These are phyloP conservation scores for Drosophila nasuta DNA, from an alignment of 1,140 invertebrate genomes.

Conservation along the genomic window DNA sequence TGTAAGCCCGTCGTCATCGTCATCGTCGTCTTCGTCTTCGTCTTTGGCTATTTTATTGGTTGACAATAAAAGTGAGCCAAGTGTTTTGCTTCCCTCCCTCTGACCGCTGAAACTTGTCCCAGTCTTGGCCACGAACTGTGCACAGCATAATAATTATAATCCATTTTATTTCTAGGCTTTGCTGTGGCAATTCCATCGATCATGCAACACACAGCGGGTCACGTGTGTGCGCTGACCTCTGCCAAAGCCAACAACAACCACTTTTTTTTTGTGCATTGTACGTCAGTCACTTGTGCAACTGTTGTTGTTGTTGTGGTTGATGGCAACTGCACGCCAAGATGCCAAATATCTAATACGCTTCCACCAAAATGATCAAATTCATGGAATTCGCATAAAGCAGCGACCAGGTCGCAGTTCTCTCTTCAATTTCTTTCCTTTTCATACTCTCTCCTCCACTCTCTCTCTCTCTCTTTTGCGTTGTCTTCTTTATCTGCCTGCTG, in stretches of 20 bases:
- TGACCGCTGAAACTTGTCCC: neutral
- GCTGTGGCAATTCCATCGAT: slow-evolving; percentile 74
- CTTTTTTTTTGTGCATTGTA: slow-evolving; percentile 60
- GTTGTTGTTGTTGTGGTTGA: slow-evolving; percentile 30
- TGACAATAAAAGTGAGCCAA: slow-evolving; percentile 79
- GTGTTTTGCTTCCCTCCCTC: neutral
- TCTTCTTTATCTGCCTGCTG: slow-evolving; percentile 23
- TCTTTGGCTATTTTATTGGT: slow-evolving; percentile 74
- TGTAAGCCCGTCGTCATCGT: slow-evolving; percentile 53
- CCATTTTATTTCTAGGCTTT: slow-evolving; percentile 74
- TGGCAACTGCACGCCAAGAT: slow-evolving; percentile 62
- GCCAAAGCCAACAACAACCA: slow-evolving; percentile 35
- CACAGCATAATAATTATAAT: slow-evolving; percentile 80
- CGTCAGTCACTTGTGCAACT: slow-evolving; percentile 60
- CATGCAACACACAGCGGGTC: slow-evolving; percentile 63
- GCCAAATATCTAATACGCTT: slow-evolving; percentile 81
- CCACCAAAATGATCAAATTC: slow-evolving; percentile 79
- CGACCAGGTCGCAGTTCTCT: slow-evolving; percentile 46
- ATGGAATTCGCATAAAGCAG: slow-evolving; percentile 76
- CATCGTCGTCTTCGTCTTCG: slow-evolving; percentile 2
- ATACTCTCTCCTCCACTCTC: neutral
- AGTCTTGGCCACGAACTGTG: slow-evolving; percentile 11
- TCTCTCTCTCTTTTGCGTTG: neutral
- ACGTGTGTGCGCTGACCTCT: slow-evolving; percentile 78
- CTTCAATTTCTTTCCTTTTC: too few relatives aligned